phyloP scores from a whole-genome alignment of 2,113 vertebrate species.

The Lethenteron reissneri region DNA sequence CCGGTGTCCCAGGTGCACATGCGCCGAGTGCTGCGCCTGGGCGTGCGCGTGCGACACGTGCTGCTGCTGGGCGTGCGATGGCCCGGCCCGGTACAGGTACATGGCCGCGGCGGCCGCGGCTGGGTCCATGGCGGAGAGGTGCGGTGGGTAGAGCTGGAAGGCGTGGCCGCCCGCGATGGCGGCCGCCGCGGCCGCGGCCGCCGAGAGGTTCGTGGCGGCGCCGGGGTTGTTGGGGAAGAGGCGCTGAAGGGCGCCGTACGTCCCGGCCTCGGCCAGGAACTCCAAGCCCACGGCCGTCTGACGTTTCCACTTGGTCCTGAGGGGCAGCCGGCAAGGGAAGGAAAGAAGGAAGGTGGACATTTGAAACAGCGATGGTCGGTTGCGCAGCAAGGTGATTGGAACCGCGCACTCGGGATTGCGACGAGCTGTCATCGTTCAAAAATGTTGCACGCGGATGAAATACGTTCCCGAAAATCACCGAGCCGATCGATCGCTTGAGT shows the following conservation, averaged over 20 bases:
- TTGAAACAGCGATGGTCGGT: too few species aligned
- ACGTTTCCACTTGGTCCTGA: slow-evolving; percentile 89
- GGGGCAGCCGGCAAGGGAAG: too few species aligned
- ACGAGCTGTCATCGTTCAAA: too few species aligned
- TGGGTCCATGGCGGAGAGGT: slow-evolving; percentile 71
- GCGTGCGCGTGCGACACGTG: too few species aligned
- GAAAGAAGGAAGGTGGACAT: too few species aligned
- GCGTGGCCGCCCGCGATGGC: slow-evolving; percentile 38
- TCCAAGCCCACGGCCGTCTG: slow-evolving; percentile 89
- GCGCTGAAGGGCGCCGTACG: slow-evolving; percentile 79
- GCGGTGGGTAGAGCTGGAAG: slow-evolving; percentile 91
- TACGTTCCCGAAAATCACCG: too few species aligned
- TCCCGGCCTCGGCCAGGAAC: slow-evolving; percentile 76
- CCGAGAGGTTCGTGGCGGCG: slow-evolving; percentile 84
- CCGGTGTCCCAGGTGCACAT: slow-evolving; percentile 15
- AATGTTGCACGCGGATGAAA: too few species aligned
- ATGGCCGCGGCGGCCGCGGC: slow-evolving; percentile 43
- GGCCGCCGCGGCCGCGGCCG: slow-evolving; percentile 39
- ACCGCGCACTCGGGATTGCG: too few species aligned
- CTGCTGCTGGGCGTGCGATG: slow-evolving; percentile 52
- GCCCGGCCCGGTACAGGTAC: slow-evolving; percentile 69
- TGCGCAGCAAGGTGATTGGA: too few species aligned
- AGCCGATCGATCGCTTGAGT: too few species aligned
- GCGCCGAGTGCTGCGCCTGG: too few species aligned
- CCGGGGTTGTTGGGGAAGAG: slow-evolving; percentile 95